Conservation (phyloP, 2,113 vertebrate species). For the Spea multiplicata region DNA sequence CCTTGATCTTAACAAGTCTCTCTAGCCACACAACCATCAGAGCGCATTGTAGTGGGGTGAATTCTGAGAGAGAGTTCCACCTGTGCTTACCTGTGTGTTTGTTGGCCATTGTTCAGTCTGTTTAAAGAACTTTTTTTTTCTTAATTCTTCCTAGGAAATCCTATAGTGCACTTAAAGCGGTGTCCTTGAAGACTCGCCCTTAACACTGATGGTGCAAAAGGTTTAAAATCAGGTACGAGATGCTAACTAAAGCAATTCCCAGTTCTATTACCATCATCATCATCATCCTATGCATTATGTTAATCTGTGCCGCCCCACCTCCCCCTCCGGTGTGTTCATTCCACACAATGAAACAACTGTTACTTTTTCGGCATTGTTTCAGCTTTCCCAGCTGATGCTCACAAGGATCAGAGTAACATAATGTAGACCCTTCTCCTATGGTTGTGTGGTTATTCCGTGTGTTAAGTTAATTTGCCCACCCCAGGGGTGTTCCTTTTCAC, state of each 20-base stretch:
- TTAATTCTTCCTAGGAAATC: neutral
- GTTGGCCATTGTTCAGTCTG: no score
- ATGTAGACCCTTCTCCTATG: conserved; percentile 98
- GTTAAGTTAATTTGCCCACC: neutral
- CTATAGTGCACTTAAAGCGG: neutral
- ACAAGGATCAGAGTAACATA: conserved; percentile 99
- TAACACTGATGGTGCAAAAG: conserved; percentile 72
- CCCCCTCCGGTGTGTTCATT: conserved; percentile 36
- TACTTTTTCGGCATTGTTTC: conserved; percentile 59
- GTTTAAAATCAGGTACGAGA: conserved; percentile 76
- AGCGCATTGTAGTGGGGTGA: no score
- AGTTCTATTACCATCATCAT: conserved; percentile 42
- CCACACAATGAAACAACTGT: conserved; percentile 41
- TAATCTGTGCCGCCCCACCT: neutral
- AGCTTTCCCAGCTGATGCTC: conserved; percentile 93
- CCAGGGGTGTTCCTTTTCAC: conserved; percentile 41
- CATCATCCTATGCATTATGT: neutral
- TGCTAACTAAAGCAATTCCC: conserved; percentile 39
- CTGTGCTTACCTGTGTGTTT: no score
- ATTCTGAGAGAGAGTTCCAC: no score
- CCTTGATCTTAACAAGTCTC: no score
- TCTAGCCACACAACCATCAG: no score
- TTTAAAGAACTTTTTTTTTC: no score
- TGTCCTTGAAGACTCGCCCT: conserved; percentile 57
- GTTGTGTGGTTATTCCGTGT: neutral